A percentile compares a stretch with the other conserved stretches of the same genome.
Evolutionary conservation across 2,888 invertebrate species (phyloP).

Genomic region (Drosophila heteroneura): DNA sequence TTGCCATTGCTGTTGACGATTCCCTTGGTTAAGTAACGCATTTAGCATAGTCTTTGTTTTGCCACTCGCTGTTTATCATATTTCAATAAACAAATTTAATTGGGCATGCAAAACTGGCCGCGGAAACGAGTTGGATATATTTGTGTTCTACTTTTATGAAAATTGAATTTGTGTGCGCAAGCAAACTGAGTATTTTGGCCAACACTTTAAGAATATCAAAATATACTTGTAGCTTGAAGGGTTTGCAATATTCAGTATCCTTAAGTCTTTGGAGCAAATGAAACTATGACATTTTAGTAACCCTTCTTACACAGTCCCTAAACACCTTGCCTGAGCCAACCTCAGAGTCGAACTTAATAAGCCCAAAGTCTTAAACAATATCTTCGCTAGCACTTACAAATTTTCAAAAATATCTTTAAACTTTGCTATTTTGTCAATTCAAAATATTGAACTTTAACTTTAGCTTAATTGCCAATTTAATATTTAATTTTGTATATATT

Average conservation of each 20-base stretch:
- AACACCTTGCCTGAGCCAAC: background rate
- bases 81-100: constrained; percentile 78
- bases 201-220: background rate
- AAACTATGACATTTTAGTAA: background rate
- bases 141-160: constrained; percentile 1
- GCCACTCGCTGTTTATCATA: constrained; percentile 54
- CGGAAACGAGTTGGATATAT: constrained; percentile 1
- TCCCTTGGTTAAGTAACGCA: constrained; percentile 55
- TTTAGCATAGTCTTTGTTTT: constrained; percentile 73
- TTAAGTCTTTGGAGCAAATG: too few relatives aligned
- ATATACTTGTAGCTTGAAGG: background rate
- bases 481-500: background rate
- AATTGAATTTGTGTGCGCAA: background rate
- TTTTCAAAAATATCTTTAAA: background rate
- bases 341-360: background rate
- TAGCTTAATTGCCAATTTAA: background rate
- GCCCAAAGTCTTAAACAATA: background rate
- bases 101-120: constrained; percentile 34
- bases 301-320: background rate
- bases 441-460: background rate
- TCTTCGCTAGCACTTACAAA: background rate
- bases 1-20: constrained; percentile 25
- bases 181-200: background rate
- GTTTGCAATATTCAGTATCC: background rate
- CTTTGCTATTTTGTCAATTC: background rate